Evolutionary conservation across 2,888 invertebrate genomes (phyloP), one percentile per base, ranked within the genome.

Genomic region (Argyresthia albistria): DNA sequence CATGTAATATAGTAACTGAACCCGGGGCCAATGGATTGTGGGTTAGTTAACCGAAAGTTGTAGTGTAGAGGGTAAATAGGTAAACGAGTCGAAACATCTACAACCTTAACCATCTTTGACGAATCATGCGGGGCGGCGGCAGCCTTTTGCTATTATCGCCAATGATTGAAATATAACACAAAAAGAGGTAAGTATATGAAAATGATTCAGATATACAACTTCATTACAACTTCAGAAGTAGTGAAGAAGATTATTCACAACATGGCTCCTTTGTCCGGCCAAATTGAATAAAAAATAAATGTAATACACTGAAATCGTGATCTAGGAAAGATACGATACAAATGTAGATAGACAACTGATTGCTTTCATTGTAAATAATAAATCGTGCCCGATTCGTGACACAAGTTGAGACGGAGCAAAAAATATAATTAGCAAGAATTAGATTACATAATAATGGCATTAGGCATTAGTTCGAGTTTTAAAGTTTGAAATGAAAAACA

Each of bases 121-220:
- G 25, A 25, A 25, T 25, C 25, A 25, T 2, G 25, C 25, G 25
- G 25, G 3, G 25, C 6, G 6, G 3, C 25, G 3, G 25, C 6
- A 25, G 3, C 25, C 25, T 25, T 25, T 25, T 25, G 9, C 45
- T 71, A 76, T 80, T 79, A 73, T 69, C 56, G 68, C 66, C 60
- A 59, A 69, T 75, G 77, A 81, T 82, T 77, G 73, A 79, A 74
- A 75, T 61, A 61, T 60, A 54, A 47, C 55, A 73, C 58, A 80
- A 80, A 78, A 80, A 73, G 59, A 54, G 57, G 61, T 56, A 66
- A 68, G 66, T 62, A 59, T 49, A 53, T 36, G 56, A 53, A 57
- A 60, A 51, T 56, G 60, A 65, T 62, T 58, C 57, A 58, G 63
- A 65, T 70, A 65, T 70, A 76, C 70, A 66, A 69, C 76, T 79